Conservation (phyloP, 1,140 invertebrate species). For the Leptonema lineaticorne region DNA sequence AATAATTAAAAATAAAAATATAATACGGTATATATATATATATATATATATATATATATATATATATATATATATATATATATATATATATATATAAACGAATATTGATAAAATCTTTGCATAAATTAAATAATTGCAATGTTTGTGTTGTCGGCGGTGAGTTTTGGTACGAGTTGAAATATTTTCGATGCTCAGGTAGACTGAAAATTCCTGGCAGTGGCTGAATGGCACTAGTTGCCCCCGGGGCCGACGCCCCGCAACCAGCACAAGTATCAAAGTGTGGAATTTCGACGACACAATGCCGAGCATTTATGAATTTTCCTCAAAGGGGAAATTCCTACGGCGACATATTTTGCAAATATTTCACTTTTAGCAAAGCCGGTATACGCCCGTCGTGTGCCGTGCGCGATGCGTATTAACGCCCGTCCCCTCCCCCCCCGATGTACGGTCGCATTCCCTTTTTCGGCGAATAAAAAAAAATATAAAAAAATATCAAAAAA, state of each 20-base stretch:
- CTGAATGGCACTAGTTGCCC: background rate
- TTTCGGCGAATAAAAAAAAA: no score
- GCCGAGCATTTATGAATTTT: conserved; percentile 32
- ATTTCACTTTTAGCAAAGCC: conserved; percentile 17
- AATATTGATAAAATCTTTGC: background rate
- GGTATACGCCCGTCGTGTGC: no score
- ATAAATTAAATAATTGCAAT: background rate
- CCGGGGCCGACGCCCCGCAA: background rate
- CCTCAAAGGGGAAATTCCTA: conserved; percentile 26
- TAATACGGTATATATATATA: background rate
- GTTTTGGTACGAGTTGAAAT: background rate
- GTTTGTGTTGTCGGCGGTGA: background rate
- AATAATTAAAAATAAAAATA: background rate
- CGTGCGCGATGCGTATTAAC: background rate
- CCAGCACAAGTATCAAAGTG: conserved; percentile 24
- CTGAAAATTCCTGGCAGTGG: conserved; percentile 14
- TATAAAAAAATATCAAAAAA: no score
- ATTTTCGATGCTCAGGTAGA: conserved; percentile 1
- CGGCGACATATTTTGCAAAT: conserved; percentile 31
- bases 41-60: background rate
- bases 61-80: background rate
- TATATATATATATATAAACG: background rate
- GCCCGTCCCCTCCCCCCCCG: background rate
- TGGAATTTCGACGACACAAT: conserved; percentile 29
- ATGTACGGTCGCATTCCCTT: background rate